phyloP scores from a whole-genome alignment of 2,888 invertebrate genomes.

The Stenurella melanura region DNA sequence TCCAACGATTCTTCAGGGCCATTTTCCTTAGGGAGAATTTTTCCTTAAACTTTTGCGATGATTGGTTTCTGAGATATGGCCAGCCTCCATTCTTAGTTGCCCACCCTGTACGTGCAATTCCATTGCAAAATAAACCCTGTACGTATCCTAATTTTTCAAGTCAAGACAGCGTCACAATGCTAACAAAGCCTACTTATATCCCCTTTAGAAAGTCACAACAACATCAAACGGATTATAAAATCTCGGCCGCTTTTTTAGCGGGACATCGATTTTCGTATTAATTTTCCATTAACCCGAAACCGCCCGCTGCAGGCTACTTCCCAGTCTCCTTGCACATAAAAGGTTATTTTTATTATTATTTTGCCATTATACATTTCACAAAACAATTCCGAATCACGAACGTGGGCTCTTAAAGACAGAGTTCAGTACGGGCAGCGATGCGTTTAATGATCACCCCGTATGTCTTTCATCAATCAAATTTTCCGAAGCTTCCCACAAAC shows the following conservation, averaged over 20 bases:
- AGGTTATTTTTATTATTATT: not conserved
- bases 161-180: not conserved
- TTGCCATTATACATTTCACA: constrained; percentile 20
- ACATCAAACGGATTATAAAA: constrained; percentile 7
- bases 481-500: constrained; percentile 42
- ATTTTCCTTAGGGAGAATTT: too few relatives aligned
- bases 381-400: constrained; percentile 12
- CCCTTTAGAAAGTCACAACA: not conserved
- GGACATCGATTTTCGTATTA: constrained; percentile 11
- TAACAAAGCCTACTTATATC: not conserved
- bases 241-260: not conserved
- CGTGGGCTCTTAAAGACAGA: constrained; percentile 9
- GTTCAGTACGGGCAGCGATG: constrained; percentile 34
- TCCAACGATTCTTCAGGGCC: too few relatives aligned
- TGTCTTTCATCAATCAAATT: constrained; percentile 47
- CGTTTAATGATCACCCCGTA: constrained; percentile 41
- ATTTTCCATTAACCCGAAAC: constrained; percentile 10
- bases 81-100: too few relatives aligned
- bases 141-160: not conserved
- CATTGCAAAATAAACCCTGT: not conserved
- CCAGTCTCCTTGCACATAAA: not conserved
- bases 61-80: too few relatives aligned
- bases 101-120: too few relatives aligned
- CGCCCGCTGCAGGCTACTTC: not conserved
- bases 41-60: too few relatives aligned